A percentile compares a stretch with the other conserved stretches of the same genome.
Conservation (phyloP, 2,888 invertebrate species). For the Standfussiana lucernea region DNA sequence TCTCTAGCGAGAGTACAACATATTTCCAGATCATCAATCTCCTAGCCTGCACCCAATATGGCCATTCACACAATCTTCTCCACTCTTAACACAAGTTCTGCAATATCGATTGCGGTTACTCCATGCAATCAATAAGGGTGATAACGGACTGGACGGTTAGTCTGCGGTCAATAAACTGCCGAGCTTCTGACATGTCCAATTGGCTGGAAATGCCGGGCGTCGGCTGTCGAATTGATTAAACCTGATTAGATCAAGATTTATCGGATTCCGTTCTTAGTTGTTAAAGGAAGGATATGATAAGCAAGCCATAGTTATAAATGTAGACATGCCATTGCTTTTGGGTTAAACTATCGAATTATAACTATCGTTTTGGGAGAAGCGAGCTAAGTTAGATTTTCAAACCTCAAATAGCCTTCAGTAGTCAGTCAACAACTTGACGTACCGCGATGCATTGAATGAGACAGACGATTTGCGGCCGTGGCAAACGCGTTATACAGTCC, state of each 20-base stretch:
- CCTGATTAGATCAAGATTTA: slow-evolving; percentile 31
- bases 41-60: slow-evolving; percentile 39
- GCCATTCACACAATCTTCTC: slow-evolving; percentile 48
- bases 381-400: slow-evolving; percentile 1
- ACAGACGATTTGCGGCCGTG: slow-evolving; percentile 14
- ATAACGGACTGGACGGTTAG: slow-evolving; percentile 25
- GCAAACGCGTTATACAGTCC: slow-evolving; percentile 28
- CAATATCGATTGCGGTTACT: slow-evolving; percentile 62
- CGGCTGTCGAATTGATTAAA: slow-evolving; percentile 44
- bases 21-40: slow-evolving; percentile 46
- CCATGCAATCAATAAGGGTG: slow-evolving; percentile 59
- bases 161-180: slow-evolving; percentile 43
- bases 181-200: slow-evolving; percentile 41
- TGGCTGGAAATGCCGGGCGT: slow-evolving; percentile 28
- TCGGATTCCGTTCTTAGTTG: slow-evolving; percentile 10
- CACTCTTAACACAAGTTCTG: slow-evolving; percentile 56
- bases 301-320: not conserved
- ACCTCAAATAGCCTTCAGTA: not conserved
- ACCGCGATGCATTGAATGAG: slow-evolving; percentile 18
- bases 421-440: slow-evolving; percentile 6
- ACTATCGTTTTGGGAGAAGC: not conserved
- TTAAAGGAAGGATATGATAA: slow-evolving; percentile 16
- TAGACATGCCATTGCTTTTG: not conserved
- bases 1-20: slow-evolving; percentile 32
- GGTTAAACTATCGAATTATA: not conserved